A percentile compares a stretch with the other conserved stretches of the same genome.
Evolutionary conservation across 1,140 invertebrate species (phyloP).

Genomic region (Trichomalopsis sarcophagae): DNA sequence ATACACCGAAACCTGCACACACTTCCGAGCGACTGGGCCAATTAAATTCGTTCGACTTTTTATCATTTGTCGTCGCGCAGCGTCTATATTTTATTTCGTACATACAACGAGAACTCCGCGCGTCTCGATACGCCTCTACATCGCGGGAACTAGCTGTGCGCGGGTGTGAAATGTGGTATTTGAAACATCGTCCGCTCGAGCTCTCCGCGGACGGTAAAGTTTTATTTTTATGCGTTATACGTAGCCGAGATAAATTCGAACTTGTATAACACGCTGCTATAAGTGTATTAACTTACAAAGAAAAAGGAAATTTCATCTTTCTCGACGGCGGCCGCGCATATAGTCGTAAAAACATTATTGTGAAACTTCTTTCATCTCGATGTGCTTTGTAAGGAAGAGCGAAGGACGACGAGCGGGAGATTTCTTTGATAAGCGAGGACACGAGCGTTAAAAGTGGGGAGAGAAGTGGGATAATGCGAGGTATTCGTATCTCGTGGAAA

Average conservation of each 20-base stretch:
- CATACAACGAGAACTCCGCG: too few species aligned
- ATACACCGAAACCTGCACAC: not conserved
- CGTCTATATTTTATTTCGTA: too few species aligned
- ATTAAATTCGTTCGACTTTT: not conserved
- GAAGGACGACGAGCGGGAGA: not conserved
- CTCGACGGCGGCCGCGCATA: not conserved
- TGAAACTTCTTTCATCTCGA: slow-evolving; percentile 15
- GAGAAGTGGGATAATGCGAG: too few species aligned
- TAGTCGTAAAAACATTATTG: slow-evolving; percentile 22
- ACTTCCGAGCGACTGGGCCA: not conserved
- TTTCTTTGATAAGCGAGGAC: not conserved
- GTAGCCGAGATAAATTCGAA: not conserved
- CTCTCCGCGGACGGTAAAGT: not conserved
- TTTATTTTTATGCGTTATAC: slow-evolving; percentile 1
- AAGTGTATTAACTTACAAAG: slow-evolving; percentile 21
- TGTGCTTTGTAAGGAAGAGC: not conserved
- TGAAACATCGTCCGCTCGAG: not conserved
- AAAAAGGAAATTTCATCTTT: slow-evolving; percentile 7
- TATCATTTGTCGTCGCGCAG: too few species aligned
- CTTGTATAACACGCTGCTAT: not conserved
- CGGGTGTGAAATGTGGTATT: not conserved
- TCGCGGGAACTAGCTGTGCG: too few species aligned
- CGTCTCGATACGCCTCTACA: too few species aligned
- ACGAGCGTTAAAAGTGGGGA: not conserved
- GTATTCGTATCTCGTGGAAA: too few species aligned